Conservation (phyloP, 2,113 vertebrate genomes). For the Beaufortia kweichowensis region DNA sequence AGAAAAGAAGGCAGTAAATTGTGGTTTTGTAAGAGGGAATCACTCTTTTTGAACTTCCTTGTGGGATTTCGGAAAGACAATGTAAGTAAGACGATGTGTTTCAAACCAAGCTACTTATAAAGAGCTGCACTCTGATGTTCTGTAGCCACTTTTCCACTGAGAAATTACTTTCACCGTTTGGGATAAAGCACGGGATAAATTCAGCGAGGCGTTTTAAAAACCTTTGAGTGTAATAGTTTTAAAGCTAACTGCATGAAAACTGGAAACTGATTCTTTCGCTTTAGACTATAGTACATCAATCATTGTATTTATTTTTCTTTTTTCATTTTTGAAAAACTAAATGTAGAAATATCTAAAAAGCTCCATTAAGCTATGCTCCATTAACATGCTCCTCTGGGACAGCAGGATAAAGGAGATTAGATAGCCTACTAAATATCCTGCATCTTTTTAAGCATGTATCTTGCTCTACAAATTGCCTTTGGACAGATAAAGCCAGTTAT, state of each 20-base stretch:
- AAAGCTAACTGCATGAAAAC: neutral
- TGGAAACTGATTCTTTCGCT: no score
- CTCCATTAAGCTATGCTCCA: no score
- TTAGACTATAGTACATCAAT: slow-evolving; percentile 7
- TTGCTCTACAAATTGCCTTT: slow-evolving; percentile 24
- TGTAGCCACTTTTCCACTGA: neutral
- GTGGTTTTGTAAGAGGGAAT: slow-evolving; percentile 16
- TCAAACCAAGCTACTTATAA: neutral
- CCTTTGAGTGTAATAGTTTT: neutral
- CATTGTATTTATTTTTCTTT: no score
- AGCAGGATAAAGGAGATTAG: neutral
- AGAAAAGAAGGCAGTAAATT: neutral
- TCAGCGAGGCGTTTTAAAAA: neutral
- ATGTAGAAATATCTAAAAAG: no score
- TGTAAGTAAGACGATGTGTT: slow-evolving; percentile 21
- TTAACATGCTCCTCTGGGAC: no score
- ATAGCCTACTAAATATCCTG: neutral
- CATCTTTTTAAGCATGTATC: neutral
- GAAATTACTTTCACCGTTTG: neutral
- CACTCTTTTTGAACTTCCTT: slow-evolving; percentile 33
- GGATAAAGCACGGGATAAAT: neutral
- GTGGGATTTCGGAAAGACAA: slow-evolving; percentile 1
- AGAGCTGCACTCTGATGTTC: slow-evolving; percentile 11
- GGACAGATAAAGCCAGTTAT: slow-evolving; percentile 17
- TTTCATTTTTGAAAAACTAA: no score